These are phyloP conservation scores for Palloptera scutellata DNA, from an alignment of 2,888 invertebrate genomes.

Conservation along the genomic window DNA sequence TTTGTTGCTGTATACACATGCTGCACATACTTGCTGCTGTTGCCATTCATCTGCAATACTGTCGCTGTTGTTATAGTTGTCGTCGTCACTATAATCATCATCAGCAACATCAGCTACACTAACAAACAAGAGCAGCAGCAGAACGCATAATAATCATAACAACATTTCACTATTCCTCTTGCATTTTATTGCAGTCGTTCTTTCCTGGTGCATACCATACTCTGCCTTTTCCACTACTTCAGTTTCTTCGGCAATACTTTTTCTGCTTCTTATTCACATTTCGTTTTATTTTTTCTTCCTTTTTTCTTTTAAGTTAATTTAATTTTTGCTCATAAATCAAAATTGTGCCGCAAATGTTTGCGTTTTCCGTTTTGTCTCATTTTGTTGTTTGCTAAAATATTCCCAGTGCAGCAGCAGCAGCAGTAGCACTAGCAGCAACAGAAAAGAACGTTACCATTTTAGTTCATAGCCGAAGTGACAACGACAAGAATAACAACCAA, in stretches of 20 bases:
- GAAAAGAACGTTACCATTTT: too few relatives aligned
- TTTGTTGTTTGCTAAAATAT: too few relatives aligned
- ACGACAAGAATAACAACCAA: too few relatives aligned
- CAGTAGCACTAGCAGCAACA: too few relatives aligned
- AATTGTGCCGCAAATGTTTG: constrained; percentile 56
- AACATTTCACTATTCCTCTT: neutral
- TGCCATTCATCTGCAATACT: neutral
- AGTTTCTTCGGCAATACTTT: constrained; percentile 5
- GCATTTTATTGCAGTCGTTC: neutral
- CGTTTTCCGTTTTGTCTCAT: too few relatives aligned
- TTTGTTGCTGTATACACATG: neutral
- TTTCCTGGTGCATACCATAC: neutral
- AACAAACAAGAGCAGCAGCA: neutral
- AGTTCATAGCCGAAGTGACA: neutral
- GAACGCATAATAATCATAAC: neutral
- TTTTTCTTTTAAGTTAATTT: constrained; percentile 48
- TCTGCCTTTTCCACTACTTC: neutral
- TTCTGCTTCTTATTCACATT: constrained; percentile 4
- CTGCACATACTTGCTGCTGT: neutral
- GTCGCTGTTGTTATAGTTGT: neutral
- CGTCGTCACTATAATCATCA: neutral
- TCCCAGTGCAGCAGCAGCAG: too few relatives aligned
- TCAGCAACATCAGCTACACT: neutral
- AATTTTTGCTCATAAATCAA: constrained; percentile 57
- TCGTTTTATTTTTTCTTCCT: neutral